These are phyloP conservation scores for Lampropteryx suffumata DNA, from an alignment of 2,888 invertebrate species.

Conservation along the genomic window DNA sequence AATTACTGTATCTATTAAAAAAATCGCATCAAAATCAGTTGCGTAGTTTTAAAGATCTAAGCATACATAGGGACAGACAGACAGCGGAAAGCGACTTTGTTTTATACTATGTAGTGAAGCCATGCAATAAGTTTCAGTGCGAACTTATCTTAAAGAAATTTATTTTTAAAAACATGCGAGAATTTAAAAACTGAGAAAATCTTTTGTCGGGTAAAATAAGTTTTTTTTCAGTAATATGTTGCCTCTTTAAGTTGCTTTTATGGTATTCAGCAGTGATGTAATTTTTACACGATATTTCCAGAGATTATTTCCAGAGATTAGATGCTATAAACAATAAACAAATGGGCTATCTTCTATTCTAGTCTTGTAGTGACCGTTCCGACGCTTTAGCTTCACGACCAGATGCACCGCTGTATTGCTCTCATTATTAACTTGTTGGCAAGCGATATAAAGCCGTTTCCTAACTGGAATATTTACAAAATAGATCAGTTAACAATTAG, in stretches of 20 bases:
- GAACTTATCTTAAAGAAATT: conserved; percentile 8
- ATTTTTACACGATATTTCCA: conserved; percentile 1
- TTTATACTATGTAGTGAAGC: no score
- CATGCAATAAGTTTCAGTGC: not conserved
- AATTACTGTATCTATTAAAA: no score
- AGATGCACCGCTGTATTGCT: conserved; percentile 1
- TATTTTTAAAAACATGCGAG: conserved; percentile 3
- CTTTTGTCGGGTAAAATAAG: not conserved
- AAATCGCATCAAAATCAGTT: no score
- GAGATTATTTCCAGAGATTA: conserved; percentile 1
- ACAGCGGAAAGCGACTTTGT: no score
- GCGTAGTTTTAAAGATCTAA: no score
- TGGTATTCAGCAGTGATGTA: not conserved
- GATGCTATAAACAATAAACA: conserved; percentile 7
- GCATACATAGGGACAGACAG: no score
- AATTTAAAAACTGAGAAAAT: conserved; percentile 2
- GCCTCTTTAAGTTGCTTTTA: conserved; percentile 6
- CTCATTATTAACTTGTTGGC: not conserved
- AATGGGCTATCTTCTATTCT: conserved; percentile 6
- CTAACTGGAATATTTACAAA: no score
- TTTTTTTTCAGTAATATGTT: not conserved
- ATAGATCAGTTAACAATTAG: no score
- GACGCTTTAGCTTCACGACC: conserved; percentile 1
- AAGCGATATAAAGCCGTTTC: no score
- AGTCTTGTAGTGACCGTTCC: conserved; percentile 18